Evolutionary conservation across 2,888 invertebrate species (phyloP), one percentile per base, ranked within the genome.

Genomic region (Drosophila stalkeri): DNA sequence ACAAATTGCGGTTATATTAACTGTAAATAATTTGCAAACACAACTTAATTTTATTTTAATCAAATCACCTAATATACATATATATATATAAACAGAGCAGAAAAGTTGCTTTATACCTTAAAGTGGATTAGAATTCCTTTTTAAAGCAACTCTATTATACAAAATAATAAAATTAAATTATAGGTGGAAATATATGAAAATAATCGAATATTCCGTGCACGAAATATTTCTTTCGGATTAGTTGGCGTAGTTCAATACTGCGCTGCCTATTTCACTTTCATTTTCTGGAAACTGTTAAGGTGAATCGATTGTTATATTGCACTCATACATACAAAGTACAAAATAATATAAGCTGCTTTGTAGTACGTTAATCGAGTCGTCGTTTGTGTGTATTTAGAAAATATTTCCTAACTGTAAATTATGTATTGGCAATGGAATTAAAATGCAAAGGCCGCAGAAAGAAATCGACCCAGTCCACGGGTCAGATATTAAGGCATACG

Each of bases 1-100:
- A 75, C 75, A 75, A 77, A 87, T 85, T 87, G 72, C 75, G 47
- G 72, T 70, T 75, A 79, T 73, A 82, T 77, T 81, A 81, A 87
- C 81, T 76, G 87, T 81, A 76, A 67, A 85, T 80, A 71, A 75
- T 79, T 70, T 65, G 54, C 73, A 68, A 67, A 66, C 67, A 78
- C 60, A 68, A 51, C 57, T 79, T 85, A 75, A 78, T 75, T 77
- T 54, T 75, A 76, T 72, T 63, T 54, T 57, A 57, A 69, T 37
- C 35, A 54, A 61, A 57, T 54, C 16, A 16, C 23, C 14, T 16
- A 14, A 54, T 39, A 23, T 11, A 9, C 37, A 54, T 54, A 23
- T 12, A 39, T 52, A 33, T 33, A 35, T n/a, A 23, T 11, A 54
- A 62, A 72, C 46, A 51, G 18, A 64, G 5, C 20, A 2, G 20